Evolutionary conservation across 2,113 vertebrate species (phyloP).

Genomic region (Peromyscus polionotus): DNA sequence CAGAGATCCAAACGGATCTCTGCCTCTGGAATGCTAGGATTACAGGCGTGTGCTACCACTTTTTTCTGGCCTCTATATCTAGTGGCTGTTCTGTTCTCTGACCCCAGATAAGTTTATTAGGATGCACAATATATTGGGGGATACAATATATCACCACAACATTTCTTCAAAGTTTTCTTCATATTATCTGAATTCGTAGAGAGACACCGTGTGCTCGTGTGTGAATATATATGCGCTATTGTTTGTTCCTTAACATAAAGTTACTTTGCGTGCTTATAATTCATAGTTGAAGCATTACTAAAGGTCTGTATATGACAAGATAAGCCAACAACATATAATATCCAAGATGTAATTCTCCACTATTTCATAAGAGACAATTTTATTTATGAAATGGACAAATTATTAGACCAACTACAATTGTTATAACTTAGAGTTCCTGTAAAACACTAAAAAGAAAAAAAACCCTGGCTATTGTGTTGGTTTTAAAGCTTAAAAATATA

Average conservation of each 20-base stretch:
- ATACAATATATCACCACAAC: background rate
- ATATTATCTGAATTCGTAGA: background rate
- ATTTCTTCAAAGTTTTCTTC: slow-evolving; percentile 15
- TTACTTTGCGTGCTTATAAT: background rate
- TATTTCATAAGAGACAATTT: background rate
- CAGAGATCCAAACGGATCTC: too few relatives aligned
- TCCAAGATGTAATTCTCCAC: background rate
- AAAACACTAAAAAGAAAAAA: background rate
- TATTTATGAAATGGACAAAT: background rate
- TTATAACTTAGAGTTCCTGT: background rate
- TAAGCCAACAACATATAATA: background rate
- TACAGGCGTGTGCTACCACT: too few relatives aligned
- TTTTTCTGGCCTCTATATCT: too few relatives aligned
- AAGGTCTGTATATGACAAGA: background rate
- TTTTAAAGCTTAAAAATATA: background rate
- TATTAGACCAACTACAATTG: background rate
- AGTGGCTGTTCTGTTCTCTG: too few relatives aligned
- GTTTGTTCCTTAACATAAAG: background rate
- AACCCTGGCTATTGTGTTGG: background rate
- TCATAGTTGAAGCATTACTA: background rate
- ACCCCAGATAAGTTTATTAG: too few relatives aligned
- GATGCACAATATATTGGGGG: too few relatives aligned
- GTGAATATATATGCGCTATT: background rate
- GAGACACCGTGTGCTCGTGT: background rate
- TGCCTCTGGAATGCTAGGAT: too few relatives aligned